These are phyloP conservation scores for Coreoperca whiteheadi DNA, from an alignment of 2,113 vertebrate genomes.

Conservation along the genomic window DNA sequence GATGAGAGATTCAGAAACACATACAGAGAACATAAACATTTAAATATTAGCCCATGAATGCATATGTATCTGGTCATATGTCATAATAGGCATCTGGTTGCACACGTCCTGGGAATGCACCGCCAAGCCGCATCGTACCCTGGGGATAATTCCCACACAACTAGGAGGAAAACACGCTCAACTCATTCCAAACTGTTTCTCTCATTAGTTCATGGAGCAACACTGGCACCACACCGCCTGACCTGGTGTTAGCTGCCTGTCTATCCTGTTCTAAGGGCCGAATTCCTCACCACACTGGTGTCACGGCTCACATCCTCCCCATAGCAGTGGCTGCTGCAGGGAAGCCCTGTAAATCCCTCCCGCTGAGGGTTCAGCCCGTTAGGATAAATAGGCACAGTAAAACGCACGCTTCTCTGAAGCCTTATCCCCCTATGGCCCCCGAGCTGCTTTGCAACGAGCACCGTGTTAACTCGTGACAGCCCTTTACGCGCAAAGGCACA, in stretches of 20 bases:
- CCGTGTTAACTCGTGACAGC: slow-evolving; percentile 54
- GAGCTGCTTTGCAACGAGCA: slow-evolving; percentile 28
- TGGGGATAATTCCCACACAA: slow-evolving; percentile 3
- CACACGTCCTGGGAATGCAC: background rate
- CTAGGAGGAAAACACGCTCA: slow-evolving; percentile 8
- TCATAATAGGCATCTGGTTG: background rate
- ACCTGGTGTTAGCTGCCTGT: slow-evolving; percentile 59
- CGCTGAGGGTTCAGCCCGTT: slow-evolving; percentile 51
- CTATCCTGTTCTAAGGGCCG: slow-evolving; percentile 11
- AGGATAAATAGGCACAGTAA: slow-evolving; percentile 62
- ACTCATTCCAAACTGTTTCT: slow-evolving; percentile 24
- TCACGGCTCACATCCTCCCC: slow-evolving; percentile 39
- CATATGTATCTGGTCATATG: background rate
- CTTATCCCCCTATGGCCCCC: slow-evolving; percentile 39
- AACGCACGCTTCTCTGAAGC: slow-evolving; percentile 43
- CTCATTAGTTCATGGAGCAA: slow-evolving; percentile 33
- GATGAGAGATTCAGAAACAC: background rate
- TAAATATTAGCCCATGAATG: background rate
- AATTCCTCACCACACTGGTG: slow-evolving; percentile 31
- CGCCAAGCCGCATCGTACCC: background rate
- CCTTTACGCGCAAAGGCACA: slow-evolving; percentile 31
- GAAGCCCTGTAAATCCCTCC: slow-evolving; percentile 51
- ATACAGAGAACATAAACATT: background rate
- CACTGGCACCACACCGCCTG: slow-evolving; percentile 29
- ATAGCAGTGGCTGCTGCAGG: slow-evolving; percentile 28